These are phyloP conservation scores for Nycteola revayana DNA, from an alignment of 2,888 invertebrate genomes.

Conservation along the genomic window DNA sequence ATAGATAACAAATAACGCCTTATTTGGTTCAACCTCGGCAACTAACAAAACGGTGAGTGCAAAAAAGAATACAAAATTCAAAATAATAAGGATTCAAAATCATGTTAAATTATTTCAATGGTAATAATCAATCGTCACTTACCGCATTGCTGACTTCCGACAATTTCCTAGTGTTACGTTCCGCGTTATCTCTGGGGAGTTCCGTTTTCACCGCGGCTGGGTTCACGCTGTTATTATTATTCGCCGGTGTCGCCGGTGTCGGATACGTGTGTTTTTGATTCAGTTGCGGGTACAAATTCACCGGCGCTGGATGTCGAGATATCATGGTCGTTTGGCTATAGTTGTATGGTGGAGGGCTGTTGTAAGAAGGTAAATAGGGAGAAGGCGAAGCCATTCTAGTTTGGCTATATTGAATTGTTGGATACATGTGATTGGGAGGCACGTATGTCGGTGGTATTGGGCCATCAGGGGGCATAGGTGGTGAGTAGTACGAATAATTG, in stretches of 20 bases:
- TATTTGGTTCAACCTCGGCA: no score
- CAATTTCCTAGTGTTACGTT: constrained; percentile 51
- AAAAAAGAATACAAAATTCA: no score
- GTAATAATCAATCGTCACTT: constrained; percentile 29
- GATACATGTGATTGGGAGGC: constrained; percentile 37
- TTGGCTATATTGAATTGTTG: constrained; percentile 59
- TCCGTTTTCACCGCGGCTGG: constrained; percentile 44
- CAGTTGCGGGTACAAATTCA: constrained; percentile 56
- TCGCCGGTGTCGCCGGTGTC: constrained; percentile 30
- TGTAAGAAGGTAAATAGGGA: constrained; percentile 50
- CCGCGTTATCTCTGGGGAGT: constrained; percentile 47
- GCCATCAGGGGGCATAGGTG: constrained; percentile 31
- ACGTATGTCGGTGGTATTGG: constrained; percentile 42
- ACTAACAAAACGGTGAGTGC: no score
- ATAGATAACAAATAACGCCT: no score
- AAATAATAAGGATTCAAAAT: no score
- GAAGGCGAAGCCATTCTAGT: constrained; percentile 65
- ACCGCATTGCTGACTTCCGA: constrained; percentile 62
- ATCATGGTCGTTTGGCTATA: constrained; percentile 72
- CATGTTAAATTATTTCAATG: no score
- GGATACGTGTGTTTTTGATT: constrained; percentile 60
- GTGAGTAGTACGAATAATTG: constrained; percentile 52
- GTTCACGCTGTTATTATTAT: constrained; percentile 32
- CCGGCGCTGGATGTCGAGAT: constrained; percentile 56
- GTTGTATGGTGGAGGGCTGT: constrained; percentile 50